phyloP scores from a whole-genome alignment of 2,888 invertebrate genomes.

The Stenotaenia linearis region DNA sequence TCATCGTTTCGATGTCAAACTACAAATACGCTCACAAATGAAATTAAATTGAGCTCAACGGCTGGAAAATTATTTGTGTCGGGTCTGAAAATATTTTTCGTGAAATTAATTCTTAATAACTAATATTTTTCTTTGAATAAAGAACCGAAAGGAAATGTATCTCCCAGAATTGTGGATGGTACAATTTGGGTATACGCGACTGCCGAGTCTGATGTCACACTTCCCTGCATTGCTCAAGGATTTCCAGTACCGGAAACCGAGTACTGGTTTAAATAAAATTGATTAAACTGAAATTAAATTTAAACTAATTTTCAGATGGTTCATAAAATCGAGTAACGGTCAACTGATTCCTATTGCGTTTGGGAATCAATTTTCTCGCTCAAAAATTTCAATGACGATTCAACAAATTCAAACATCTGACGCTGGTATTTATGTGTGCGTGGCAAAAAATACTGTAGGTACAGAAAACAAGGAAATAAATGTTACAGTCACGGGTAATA shows the following conservation, averaged over 20 bases:
- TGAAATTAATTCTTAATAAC: background rate
- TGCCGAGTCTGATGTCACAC: constrained; percentile 29
- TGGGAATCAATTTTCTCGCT: background rate
- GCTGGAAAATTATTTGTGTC: constrained; percentile 30
- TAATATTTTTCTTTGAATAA: background rate
- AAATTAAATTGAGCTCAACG: constrained; percentile 13
- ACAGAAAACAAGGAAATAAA: constrained; percentile 10
- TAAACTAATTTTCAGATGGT: background rate
- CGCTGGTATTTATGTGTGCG: constrained; percentile 36
- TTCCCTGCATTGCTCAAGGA: constrained; percentile 34
- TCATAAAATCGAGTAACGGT: background rate
- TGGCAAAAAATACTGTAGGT: background rate
- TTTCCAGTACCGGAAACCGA: constrained; percentile 33
- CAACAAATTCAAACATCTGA: constrained; percentile 37
- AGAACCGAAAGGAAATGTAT: background rate
- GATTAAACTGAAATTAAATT: background rate
- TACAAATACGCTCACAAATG: constrained; percentile 13
- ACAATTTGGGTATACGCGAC: background rate
- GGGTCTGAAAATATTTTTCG: background rate
- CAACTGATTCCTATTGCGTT: background rate
- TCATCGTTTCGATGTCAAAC: constrained; percentile 29
- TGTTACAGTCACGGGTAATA: constrained; percentile 29
- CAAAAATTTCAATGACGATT: background rate
- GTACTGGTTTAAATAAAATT: background rate
- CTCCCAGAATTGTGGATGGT: constrained; percentile 2